These are phyloP conservation scores for Eupithecia vulgata DNA, from an alignment of 2,888 invertebrate genomes.

Conservation along the genomic window DNA sequence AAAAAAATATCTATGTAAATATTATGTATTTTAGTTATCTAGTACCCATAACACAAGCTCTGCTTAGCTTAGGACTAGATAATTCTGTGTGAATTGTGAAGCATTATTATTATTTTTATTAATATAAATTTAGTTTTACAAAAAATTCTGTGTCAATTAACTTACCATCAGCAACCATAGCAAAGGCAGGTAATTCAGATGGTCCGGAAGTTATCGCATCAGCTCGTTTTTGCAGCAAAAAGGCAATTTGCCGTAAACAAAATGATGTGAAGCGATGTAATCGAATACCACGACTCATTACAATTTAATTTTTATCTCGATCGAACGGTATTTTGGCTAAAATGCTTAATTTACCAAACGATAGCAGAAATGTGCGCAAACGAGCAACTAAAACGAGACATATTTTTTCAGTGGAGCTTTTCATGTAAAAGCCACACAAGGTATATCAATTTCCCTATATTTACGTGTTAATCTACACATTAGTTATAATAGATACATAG, in stretches of 20 bases:
- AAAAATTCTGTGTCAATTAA: not conserved
- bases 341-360: constrained; percentile 18
- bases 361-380: not conserved
- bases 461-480: no score
- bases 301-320: constrained; percentile 53
- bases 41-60: no score
- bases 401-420: not conserved
- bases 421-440: no score
- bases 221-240: constrained; percentile 28
- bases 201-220: constrained; percentile 28
- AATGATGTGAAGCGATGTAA: constrained; percentile 58
- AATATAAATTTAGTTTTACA: not conserved
- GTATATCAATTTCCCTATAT: no score
- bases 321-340: constrained; percentile 34
- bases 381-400: not conserved
- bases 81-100: no score
- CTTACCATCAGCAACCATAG: no score
- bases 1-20: no score
- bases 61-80: no score
- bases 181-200: constrained; percentile 19
- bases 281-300: constrained; percentile 64
- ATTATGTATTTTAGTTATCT: no score
- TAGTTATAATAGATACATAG: no score
- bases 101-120: no score
- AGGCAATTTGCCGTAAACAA: constrained; percentile 57